These are phyloP conservation scores for Drosophila auraria DNA, from an alignment of 1,140 invertebrate species.

Conservation along the genomic window DNA sequence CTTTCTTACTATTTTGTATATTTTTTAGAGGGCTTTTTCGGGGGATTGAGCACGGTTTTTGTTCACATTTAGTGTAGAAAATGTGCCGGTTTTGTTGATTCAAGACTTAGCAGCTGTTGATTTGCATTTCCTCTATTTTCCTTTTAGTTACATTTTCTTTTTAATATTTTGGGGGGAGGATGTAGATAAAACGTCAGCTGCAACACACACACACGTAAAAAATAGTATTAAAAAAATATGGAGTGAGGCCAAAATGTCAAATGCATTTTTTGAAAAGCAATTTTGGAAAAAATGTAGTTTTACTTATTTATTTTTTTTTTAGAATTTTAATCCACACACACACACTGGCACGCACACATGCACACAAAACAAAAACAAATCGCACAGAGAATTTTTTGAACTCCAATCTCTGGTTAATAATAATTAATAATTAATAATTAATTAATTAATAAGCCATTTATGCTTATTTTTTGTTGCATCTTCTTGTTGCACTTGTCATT, in stretches of 20 bases:
- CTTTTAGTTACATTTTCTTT: conserved; percentile 29
- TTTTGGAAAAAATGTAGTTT: neutral
- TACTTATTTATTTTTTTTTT: neutral
- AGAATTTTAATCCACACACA: neutral
- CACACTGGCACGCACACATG: conserved; percentile 11
- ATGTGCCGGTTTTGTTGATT: conserved; percentile 27
- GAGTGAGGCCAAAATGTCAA: conserved; percentile 22
- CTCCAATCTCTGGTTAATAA: neutral
- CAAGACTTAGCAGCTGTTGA: conserved; percentile 42
- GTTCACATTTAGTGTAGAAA: conserved; percentile 12
- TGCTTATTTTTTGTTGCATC: conserved; percentile 9
- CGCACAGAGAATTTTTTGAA: neutral
- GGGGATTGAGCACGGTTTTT: conserved; percentile 9
- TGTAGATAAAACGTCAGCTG: conserved; percentile 30
- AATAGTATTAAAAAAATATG: conserved; percentile 29
- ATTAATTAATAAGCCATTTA: neutral
- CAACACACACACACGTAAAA: conserved; percentile 37
- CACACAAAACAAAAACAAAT: conserved; percentile 31
- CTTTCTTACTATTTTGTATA: conserved; percentile 17
- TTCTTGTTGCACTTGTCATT: conserved; percentile 36
- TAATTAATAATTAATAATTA: neutral
- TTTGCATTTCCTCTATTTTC: conserved; percentile 9
- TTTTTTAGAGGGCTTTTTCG: neutral
- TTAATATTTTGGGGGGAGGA: conserved; percentile 11
- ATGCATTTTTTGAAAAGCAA: conserved; percentile 11